Conservation (phyloP, 2,797 vertebrate genomes). For the Cirrhinus mrigala region DNA sequence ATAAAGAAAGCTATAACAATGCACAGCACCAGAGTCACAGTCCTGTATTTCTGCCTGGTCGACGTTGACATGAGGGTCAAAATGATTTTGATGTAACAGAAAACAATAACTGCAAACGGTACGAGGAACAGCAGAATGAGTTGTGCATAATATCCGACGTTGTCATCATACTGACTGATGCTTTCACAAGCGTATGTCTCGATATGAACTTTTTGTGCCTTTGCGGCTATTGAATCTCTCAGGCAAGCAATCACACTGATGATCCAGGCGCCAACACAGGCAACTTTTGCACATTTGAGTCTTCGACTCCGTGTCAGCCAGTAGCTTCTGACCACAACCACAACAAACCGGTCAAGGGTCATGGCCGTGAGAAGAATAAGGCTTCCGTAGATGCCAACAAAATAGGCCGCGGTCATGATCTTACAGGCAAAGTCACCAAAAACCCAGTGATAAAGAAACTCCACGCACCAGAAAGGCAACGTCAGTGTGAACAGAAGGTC, state of each 20-base stretch:
- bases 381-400: slow-evolving; percentile 71
- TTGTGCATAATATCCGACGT: slow-evolving; percentile 65
- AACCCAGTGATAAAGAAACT: slow-evolving; percentile 69
- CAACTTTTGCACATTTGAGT: slow-evolving; percentile 45
- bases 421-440: slow-evolving; percentile 73
- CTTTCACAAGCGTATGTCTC: slow-evolving; percentile 21
- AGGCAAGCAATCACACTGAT: slow-evolving; percentile 66
- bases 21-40: slow-evolving; percentile 67
- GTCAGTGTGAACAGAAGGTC: slow-evolving; percentile 74
- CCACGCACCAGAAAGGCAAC: slow-evolving; percentile 72
- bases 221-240: slow-evolving; percentile 56
- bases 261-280: slow-evolving; percentile 70
- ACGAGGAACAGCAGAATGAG: slow-evolving; percentile 72
- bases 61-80: slow-evolving; percentile 61
- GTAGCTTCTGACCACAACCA: slow-evolving; percentile 67
- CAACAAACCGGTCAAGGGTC: slow-evolving; percentile 75
- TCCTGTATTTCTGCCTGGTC: slow-evolving; percentile 62
- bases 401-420: slow-evolving; percentile 58
- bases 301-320: slow-evolving; percentile 47
- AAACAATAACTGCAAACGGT: slow-evolving; percentile 71
- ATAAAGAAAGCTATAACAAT: slow-evolving; percentile 74
- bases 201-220: accelerated
- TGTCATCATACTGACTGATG: background rate
- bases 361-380: slow-evolving; percentile 75
- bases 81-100: slow-evolving; percentile 75